Conservation (phyloP, 2,888 invertebrate genomes). For the Drosophila subquinaria region DNA sequence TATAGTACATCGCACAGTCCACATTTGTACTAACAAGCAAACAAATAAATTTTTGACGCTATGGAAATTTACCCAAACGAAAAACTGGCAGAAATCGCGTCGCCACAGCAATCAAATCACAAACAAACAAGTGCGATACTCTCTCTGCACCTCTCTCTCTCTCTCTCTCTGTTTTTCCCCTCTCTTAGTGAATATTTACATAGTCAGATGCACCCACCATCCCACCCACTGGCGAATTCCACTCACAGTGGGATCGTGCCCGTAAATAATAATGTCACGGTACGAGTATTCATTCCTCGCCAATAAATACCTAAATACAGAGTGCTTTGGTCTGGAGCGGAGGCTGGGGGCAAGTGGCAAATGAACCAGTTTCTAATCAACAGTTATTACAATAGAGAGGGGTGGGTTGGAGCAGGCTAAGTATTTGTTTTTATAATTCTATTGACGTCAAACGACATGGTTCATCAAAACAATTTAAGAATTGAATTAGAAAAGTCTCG, state of each 20-base stretch:
- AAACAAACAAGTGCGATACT: constrained; percentile 46
- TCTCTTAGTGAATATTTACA: not conserved
- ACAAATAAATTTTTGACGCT: constrained; percentile 67
- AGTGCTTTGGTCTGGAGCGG: constrained; percentile 23
- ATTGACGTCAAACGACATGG: constrained; percentile 70
- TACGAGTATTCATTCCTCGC: constrained; percentile 21
- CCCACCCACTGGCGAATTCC: constrained; percentile 6
- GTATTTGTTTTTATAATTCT: constrained; percentile 76
- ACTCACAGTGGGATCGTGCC: constrained; percentile 29
- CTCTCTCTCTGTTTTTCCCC: not conserved
- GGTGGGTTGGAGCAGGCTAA: not conserved
- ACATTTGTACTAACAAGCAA: constrained; percentile 48
- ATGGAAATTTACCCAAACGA: constrained; percentile 74
- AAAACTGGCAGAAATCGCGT: constrained; percentile 53
- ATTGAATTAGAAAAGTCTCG: constrained; percentile 16
- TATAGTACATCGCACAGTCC: constrained; percentile 20
- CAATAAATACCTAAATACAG: not conserved
- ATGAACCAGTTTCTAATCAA: constrained; percentile 54
- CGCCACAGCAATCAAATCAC: constrained; percentile 50
- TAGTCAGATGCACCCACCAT: constrained; percentile 20
- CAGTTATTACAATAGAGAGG: constrained; percentile 26
- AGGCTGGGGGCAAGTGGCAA: constrained; percentile 13
- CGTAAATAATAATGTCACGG: constrained; percentile 55
- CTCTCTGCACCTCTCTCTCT: constrained; percentile 8
- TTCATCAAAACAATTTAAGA: constrained; percentile 68